Evolutionary conservation across 64 coral and sea anemone species (phyloP), one percentile per base, ranked within the genome.

Genomic region (Anthopleura sola): DNA sequence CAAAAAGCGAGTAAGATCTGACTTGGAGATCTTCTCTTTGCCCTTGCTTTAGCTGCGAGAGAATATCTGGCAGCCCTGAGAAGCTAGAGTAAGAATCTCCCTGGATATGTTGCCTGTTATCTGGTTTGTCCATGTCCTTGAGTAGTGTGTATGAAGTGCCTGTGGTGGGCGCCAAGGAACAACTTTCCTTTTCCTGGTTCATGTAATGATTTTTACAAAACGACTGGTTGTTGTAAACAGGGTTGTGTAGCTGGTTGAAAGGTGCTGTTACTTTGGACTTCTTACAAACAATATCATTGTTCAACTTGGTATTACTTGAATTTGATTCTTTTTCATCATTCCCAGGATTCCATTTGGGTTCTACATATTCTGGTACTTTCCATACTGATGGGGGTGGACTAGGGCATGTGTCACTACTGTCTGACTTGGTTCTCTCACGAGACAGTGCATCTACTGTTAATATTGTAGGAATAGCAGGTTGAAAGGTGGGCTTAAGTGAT

Each of bases 301-400:
- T 99, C 34, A 99, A 87, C 55, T 83, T 83, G 7, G 51, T 87
- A 44, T 53, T 78, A 56, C 83, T 88, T 26, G 37, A 38, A 79
- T 85, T 88, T 49, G 71, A 64, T 62, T 32, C 37, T 36, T 97
- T 87, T 74, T 86, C 36, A 14, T 75, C 75, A 55, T 85, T 92
- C 38, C 93, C 92, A 88, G 97, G 97, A 85, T 99, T 94, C 97
- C 93, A 99, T 37, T 87, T 89, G 21, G 97, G 97, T 33, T 94
- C 93, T 21, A 99, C 93, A 87, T 99, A 99, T 86, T 95, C 93
- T 47, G 97, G 97, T 85, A 99, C 97, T 88, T 99, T 99, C 97
- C 97, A 99, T 56, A 99, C 97, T 90, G 97, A 99, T 13, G 93
- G 97, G 81, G 97, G 97, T 85, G 97, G 97, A 37, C 93, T 95